These are phyloP conservation scores for Chamaea fasciata DNA, from an alignment of 2,113 vertebrate species.

Conservation along the genomic window DNA sequence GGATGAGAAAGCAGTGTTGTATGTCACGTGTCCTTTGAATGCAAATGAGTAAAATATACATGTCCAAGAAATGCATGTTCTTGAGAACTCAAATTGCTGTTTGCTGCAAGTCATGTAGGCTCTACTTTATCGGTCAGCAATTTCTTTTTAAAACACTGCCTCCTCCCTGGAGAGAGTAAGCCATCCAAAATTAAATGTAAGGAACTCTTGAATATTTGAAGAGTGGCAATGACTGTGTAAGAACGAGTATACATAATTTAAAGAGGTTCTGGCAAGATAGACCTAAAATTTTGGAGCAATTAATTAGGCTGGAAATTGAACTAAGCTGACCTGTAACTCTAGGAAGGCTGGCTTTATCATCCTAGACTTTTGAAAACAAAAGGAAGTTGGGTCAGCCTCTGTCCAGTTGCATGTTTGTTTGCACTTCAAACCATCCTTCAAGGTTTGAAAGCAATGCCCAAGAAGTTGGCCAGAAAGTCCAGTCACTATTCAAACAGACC, in stretches of 20 bases:
- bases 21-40: conserved; percentile 13
- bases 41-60: neutral
- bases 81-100: neutral
- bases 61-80: neutral
- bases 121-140: neutral
- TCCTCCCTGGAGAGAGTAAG: conserved; percentile 7
- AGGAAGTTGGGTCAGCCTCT: neutral
- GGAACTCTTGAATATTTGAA: conserved; percentile 44
- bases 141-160: conserved; percentile 25
- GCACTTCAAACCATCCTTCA: neutral
- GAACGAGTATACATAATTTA: conserved; percentile 33
- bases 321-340: neutral
- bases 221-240: conserved; percentile 2
- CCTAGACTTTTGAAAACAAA: neutral
- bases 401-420: neutral
- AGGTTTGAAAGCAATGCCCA: neutral
- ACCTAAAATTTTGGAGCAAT: conserved; percentile 8
- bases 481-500: neutral
- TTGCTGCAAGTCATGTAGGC: conserved; percentile 5
- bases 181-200: conserved; percentile 30
- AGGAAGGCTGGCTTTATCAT: neutral
- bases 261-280: neutral
- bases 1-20: neutral
- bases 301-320: neutral
- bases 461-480: neutral